Evolutionary conservation across 2,888 invertebrate species (phyloP), one percentile per base, ranked within the genome.

Genomic region (Cryptocephalus primarius): DNA sequence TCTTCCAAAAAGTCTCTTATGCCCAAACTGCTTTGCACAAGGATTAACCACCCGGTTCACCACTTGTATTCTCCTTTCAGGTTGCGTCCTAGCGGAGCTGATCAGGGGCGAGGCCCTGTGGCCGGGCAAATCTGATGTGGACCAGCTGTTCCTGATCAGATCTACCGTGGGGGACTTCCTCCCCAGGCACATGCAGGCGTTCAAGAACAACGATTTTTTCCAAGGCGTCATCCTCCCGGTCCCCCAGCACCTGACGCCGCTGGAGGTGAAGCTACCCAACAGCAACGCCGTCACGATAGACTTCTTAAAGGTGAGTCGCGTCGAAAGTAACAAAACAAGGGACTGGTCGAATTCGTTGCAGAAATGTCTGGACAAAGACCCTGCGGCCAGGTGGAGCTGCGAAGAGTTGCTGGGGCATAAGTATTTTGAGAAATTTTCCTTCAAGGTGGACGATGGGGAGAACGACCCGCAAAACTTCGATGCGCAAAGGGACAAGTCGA

Each of bases 61-160:
- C 22, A n/a, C 22, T 22, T 22, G 22, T n/a, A 22, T 22, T 22
- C 22, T 6, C 22, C 22, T 22, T 22, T 22, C 64, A 83, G 84
- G 91, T 32, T 92, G 91, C 64, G 88, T 91, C 8, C 83, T 88
- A 64, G 91, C 91, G 6, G 92, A 92, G 68, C 72, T 93, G 45
- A 78, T 91, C 44, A 80, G 85, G 43, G 91, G 93, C 11, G 93
- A 94, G 69, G 93, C 95, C 1, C 66, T 96, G 32, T 99, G 97
- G 97, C 97, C 99, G 0, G 99, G 99, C 36, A 90, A 95, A 70
- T 96, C 96, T 33, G 99, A 99, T 70, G 88, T 99, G 22, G 99
- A 99, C 73, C 97, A 99, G 71, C 73, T 99, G 45, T 97, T 93
- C 73, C 79, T 96, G 59, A 99, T 99, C 64, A 77, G 93, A 63